Conservation (phyloP, 1,140 invertebrate genomes). For the Leptinotarsa undecemlineata region DNA sequence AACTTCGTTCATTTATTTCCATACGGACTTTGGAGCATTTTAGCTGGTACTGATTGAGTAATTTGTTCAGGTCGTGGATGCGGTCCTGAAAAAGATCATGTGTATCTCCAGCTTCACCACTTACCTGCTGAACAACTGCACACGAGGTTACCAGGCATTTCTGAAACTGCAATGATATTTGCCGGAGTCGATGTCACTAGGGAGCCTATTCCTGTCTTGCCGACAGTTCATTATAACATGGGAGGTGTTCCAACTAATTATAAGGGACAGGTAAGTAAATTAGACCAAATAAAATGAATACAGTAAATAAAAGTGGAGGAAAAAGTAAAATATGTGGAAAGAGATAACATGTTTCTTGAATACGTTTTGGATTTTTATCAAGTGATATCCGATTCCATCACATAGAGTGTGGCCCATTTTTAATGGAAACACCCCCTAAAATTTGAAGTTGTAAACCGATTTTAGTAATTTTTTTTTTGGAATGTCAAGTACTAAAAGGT, state of each 20-base stretch:
- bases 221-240: conserved; percentile 91
- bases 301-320: too few relatives aligned
- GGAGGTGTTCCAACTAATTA: conserved; percentile 85
- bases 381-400: too few relatives aligned
- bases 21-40: too few relatives aligned
- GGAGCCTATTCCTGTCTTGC: conserved; percentile 85
- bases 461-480: too few relatives aligned
- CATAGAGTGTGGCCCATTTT: too few relatives aligned
- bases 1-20: too few relatives aligned
- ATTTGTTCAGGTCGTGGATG: conserved; percentile 62
- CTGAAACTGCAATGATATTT: conserved; percentile 84
- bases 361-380: too few relatives aligned
- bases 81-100: conserved; percentile 81
- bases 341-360: too few relatives aligned
- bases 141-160: conserved; percentile 61
- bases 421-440: too few relatives aligned
- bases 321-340: not conserved
- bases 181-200: conserved; percentile 81
- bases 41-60: too few relatives aligned
- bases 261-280: conserved; percentile 69
- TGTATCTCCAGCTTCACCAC: conserved; percentile 79
- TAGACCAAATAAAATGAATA: not conserved
- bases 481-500: too few relatives aligned
- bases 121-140: conserved; percentile 73
- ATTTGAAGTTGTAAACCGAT: too few relatives aligned